Evolutionary conservation across 2,888 invertebrate genomes (phyloP), one percentile per base, ranked within the genome.

Genomic region (Tetheella fluctuosa): DNA sequence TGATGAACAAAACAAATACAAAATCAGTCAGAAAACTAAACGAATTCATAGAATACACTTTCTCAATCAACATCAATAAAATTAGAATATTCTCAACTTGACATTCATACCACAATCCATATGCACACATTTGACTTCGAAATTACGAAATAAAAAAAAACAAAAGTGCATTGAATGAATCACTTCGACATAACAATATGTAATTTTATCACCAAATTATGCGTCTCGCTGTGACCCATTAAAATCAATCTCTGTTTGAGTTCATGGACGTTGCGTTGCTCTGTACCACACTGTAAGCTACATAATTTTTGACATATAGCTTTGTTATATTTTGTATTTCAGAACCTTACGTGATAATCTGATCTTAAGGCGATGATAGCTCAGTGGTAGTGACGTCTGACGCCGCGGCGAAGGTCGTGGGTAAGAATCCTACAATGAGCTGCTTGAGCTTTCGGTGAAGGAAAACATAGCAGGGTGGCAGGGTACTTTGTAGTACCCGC

Each of bases 221-320:
- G 54, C n/a, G 37, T n/a, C n/a, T 39, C 10, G 54, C 60, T 58
- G 59, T 71, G 75, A 77, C 76, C 76, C 65, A 74, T 64, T 78
- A 25, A 54, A 37, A 4, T 54, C 54, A 54, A 28, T 28, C 57
- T 57, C 20, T 42, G n/a, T 52, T 12, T 30, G 66, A 71, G 78
- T 78, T 78, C 78, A 78, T 58, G 79, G 77, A 53, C 74, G 62
- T 54, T 52, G 63, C 53, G 62, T 69, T 67, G 39, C n/a, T 39
- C 39, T 7, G 39, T 39, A 0, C 4, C 15, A 15, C 39, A 39
- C n/a, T 39, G n/a, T 7, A 39, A n/a, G 39, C 66, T 63, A 53
- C 4, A 28, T 23, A 25, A 57, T 30, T 10, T 34, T 13, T 13
- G 8, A 1, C 8, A 30, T 5, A 30, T 4, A 25, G 3, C 3